These are phyloP conservation scores for Diaperis boleti DNA, from an alignment of 2,888 invertebrate species.

Conservation along the genomic window DNA sequence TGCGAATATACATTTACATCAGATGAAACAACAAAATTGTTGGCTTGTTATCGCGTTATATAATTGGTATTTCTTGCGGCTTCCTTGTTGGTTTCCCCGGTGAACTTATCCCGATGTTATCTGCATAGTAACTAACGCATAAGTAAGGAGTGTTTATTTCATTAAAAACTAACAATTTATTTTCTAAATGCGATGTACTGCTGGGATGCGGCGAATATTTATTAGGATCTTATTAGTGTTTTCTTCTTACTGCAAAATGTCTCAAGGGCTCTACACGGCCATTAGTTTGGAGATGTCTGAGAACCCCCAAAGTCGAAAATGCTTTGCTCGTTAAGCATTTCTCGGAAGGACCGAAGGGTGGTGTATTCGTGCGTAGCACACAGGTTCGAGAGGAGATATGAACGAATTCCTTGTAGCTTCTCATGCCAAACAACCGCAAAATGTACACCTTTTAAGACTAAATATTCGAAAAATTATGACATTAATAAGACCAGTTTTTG, in stretches of 20 bases:
- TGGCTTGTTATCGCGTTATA: neutral
- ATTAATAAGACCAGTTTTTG: conserved; percentile 46
- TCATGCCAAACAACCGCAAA: conserved; percentile 43
- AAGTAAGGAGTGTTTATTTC: too few species aligned
- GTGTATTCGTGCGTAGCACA: neutral
- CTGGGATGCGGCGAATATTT: neutral
- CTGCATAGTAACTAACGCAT: too few species aligned
- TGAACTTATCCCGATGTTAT: neutral
- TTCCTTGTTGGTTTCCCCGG: neutral
- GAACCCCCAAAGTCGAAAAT: neutral
- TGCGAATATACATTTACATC: neutral
- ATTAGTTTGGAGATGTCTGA: neutral
- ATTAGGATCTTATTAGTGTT: neutral
- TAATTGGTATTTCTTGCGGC: conserved; percentile 2
- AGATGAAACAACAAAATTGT: neutral
- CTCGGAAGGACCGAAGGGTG: conserved; percentile 33
- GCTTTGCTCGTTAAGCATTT: conserved; percentile 21
- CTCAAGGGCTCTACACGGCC: neutral
- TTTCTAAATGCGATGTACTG: neutral
- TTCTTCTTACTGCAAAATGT: neutral
- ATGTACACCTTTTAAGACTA: conserved; percentile 41
- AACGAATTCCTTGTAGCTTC: conserved; percentile 32
- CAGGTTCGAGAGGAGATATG: neutral
- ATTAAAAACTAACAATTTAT: neutral
- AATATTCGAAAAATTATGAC: conserved; percentile 43